phyloP scores from a whole-genome alignment of 92 coral and sea anemone genomes.

The Porites lobata region DNA sequence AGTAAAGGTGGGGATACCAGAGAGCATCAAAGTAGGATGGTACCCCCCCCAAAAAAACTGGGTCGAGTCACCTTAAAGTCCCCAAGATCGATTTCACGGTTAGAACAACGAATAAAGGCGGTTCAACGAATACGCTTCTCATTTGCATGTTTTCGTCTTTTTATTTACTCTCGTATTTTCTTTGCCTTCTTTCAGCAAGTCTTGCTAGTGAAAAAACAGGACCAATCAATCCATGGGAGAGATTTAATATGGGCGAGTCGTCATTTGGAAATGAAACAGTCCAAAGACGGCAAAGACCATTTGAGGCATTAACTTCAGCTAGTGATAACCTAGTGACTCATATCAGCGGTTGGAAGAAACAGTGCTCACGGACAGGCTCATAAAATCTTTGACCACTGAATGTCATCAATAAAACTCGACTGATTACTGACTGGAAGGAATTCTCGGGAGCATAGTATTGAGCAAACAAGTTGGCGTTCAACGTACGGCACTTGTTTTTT shows the following conservation, averaged over 20 bases:
- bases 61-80: too few relatives aligned
- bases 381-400: background rate
- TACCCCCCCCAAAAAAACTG: too few relatives aligned
- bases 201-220: background rate
- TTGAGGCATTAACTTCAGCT: background rate
- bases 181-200: background rate
- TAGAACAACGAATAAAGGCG: background rate
- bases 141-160: background rate
- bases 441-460: background rate
- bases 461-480: too few relatives aligned
- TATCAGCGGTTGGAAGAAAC: background rate
- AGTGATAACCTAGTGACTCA: background rate
- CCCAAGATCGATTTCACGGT: too few relatives aligned
- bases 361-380: background rate
- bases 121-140: too few relatives aligned
- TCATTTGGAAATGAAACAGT: slow-evolving; percentile 2
- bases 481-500: too few relatives aligned
- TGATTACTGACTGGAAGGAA: background rate
- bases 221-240: background rate
- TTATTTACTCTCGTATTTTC: background rate
- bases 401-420: background rate
- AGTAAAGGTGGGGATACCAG: too few relatives aligned
- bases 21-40: too few relatives aligned
- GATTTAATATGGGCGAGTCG: slow-evolving; percentile 2
- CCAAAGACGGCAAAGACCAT: slow-evolving; percentile 4